These are phyloP conservation scores for Carassius gibelio DNA, from an alignment of 2,113 vertebrate species.

Conservation along the genomic window DNA sequence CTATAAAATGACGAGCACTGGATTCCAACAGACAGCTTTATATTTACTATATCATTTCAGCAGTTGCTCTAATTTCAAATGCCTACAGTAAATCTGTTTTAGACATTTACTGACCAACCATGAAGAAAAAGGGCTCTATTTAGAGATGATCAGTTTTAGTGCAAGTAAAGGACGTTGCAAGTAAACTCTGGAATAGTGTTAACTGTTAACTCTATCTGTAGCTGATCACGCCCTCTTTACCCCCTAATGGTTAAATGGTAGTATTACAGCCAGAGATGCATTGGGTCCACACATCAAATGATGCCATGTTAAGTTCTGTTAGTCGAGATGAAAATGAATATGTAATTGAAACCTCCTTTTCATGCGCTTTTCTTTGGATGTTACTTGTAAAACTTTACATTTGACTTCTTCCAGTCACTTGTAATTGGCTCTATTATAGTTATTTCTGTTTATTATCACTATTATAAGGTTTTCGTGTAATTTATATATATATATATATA, in stretches of 20 bases:
- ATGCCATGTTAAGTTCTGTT: neutral
- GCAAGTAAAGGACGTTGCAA: neutral
- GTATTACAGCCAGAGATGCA: neutral
- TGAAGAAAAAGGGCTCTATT: neutral
- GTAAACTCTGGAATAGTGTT: neutral
- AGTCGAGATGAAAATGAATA: neutral
- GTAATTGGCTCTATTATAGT: neutral
- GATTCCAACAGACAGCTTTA: neutral
- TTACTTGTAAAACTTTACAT: neutral
- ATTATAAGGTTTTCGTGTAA: neutral
- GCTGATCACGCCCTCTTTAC: neutral
- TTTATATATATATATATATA: too few relatives aligned
- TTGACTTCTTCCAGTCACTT: neutral
- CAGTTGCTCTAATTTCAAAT: neutral
- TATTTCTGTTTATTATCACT: neutral
- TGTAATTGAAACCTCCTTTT: neutral
- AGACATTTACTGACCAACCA: neutral
- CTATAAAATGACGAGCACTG: neutral
- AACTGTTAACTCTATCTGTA: neutral
- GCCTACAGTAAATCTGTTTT: neutral
- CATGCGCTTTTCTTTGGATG: neutral
- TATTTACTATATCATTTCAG: neutral
- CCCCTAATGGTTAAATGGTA: neutral
- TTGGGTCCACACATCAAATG: neutral
- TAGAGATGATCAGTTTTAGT: neutral